Evolutionary conservation across 1,140 invertebrate species (phyloP), one percentile per base, ranked within the genome.

Genomic region (Drosophila burlai): DNA sequence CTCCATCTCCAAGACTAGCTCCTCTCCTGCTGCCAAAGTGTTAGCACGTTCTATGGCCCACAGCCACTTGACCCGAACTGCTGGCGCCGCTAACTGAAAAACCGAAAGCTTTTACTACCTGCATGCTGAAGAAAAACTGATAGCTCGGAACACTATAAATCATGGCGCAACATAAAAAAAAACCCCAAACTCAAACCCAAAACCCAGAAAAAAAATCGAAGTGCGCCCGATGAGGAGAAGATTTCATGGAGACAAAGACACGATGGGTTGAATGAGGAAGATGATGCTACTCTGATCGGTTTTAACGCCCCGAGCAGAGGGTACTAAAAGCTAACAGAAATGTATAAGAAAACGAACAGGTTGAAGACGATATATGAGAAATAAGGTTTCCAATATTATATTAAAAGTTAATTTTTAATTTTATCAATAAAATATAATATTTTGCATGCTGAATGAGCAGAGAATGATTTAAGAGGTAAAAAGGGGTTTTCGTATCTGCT

Each of bases 41-140:
- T 89, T 87, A 69, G 84, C 84, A 87, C 84, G 81, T 84, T 89
- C 84, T 89, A 36, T 76, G 73, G 31, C 77, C 68, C 55, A 67
- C 16, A 80, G 84, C 72, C 57, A 77, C 76, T 73, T 65, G 83
- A 79, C 75, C 83, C 79, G 57, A 24, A 50, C 82, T 55, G 21
- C 18, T 55, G 84, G 83, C 82, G 82, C 83, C 83, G 50, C 67
- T 65, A 85, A 72, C 68, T 62, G 55, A 63, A 75, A 83, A 62
- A 45, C 62, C 34, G 21, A 79, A 65, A 71, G 55, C 72, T 61
- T 80, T 79, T 80, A 73, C 50, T 60, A 76, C 49, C 21, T n/a
- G 38, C 5, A 6, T 26, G 54, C 52, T 54, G n/a, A 57, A 42
- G 67, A 61, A 74, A 72, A 73, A 73, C 71, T 52, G 67, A 73